phyloP scores from a whole-genome alignment of 2,888 invertebrate species.

The Agrochola litura region DNA sequence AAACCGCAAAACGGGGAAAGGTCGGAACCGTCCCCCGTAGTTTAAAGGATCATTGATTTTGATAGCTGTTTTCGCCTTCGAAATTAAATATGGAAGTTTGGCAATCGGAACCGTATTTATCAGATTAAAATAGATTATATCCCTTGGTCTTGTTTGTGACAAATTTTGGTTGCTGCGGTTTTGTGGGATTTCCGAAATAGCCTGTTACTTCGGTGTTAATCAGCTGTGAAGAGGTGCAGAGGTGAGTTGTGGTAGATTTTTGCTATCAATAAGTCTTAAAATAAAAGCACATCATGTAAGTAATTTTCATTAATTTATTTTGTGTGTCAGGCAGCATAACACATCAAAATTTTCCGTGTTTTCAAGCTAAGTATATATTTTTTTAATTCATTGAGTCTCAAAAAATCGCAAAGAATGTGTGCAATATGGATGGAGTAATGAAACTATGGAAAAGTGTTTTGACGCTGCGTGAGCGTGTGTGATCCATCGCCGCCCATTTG shows the following conservation, averaged over 20 bases:
- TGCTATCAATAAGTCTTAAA: not conserved
- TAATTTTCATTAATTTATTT: not conserved
- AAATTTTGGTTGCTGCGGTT: not conserved
- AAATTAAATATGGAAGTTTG: conserved; percentile 19
- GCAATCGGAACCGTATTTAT: not conserved
- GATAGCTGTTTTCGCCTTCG: not conserved
- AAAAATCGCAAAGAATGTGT: too few relatives aligned
- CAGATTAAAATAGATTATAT: conserved; percentile 7
- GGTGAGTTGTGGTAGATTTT: not conserved
- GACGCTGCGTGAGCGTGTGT: too few relatives aligned
- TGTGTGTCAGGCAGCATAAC: not conserved
- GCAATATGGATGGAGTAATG: too few relatives aligned
- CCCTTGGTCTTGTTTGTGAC: not conserved
- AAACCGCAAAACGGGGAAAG: conserved; percentile 31
- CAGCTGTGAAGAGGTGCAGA: not conserved
- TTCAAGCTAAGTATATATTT: too few relatives aligned
- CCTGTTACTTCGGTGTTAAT: not conserved
- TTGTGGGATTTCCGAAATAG: not conserved
- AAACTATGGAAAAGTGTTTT: too few relatives aligned
- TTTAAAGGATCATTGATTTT: conserved; percentile 27
- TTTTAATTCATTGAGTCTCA: too few relatives aligned
- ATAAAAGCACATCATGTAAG: not conserved
- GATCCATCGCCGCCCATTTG: too few relatives aligned
- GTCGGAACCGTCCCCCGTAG: conserved; percentile 7
- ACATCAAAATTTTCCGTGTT: too few relatives aligned